phyloP scores from a whole-genome alignment of 1,140 invertebrate genomes.

The Lanistes nyassanus region DNA sequence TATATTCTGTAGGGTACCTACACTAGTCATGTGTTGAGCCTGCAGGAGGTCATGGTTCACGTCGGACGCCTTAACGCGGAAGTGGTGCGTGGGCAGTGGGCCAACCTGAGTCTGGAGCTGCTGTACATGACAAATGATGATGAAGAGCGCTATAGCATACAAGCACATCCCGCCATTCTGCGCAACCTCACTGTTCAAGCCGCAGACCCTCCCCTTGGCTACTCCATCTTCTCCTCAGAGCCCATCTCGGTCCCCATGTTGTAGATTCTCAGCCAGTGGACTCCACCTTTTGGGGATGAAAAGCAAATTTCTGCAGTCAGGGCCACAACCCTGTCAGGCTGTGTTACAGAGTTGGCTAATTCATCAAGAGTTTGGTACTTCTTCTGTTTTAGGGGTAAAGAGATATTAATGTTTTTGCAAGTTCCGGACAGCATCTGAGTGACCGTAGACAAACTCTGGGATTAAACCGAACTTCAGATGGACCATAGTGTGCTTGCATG shows the following conservation, averaged over 20 bases:
- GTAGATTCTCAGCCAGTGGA: conserved; percentile 10
- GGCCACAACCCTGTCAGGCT: no score
- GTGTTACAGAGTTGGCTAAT: no score
- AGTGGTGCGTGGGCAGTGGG: conserved; percentile 70
- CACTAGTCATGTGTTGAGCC: conserved; percentile 65
- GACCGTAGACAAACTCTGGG: no score
- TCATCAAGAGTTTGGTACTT: no score
- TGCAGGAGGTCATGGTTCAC: conserved; percentile 63
- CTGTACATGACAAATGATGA: conserved; percentile 73
- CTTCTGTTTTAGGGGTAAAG: no score
- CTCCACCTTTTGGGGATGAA: no score
- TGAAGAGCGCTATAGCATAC: conserved; percentile 72
- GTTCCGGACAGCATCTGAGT: no score
- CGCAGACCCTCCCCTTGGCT: conserved; percentile 71
- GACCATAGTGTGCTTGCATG: no score
- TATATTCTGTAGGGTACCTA: conserved; percentile 60
- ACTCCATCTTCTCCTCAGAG: conserved; percentile 68
- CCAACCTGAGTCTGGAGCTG: conserved; percentile 69
- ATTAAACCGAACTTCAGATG: no score
- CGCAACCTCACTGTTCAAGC: conserved; percentile 71
- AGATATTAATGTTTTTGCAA: no score
- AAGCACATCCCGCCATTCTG: conserved; percentile 69
- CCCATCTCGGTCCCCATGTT: conserved; percentile 55
- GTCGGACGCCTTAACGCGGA: conserved; percentile 67
- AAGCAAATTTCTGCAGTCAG: no score